Percentiles rank a stretch among this genome's conserved stretches.
Evolutionary conservation across 2,113 vertebrate species (phyloP).

Genomic region (rat (Rattus norvegicus)): DNA sequence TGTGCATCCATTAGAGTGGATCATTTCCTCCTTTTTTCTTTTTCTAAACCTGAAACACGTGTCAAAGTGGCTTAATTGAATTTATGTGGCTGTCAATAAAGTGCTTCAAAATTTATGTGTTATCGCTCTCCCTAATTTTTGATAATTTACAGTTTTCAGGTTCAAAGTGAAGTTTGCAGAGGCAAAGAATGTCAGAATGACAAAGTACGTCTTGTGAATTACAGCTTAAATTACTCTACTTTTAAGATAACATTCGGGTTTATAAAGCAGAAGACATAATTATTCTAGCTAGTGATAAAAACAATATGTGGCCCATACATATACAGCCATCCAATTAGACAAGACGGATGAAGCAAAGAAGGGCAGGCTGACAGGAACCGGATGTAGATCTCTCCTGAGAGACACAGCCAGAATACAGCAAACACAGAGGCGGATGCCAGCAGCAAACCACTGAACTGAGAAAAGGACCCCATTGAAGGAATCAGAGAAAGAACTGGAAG

Average conservation of each 20-base stretch:
- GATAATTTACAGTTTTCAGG: constrained; percentile 22
- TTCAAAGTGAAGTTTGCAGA: constrained; percentile 41
- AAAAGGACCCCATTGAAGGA: too few species aligned
- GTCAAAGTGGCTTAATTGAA: constrained; percentile 1
- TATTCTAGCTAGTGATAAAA: not conserved
- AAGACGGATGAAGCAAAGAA: too few species aligned
- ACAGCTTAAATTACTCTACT: not conserved
- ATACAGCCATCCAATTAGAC: too few species aligned
- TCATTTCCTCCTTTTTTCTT: not conserved
- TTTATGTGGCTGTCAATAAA: not conserved
- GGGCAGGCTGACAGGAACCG: too few species aligned
- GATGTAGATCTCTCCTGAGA: too few species aligned
- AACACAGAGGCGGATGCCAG: too few species aligned
- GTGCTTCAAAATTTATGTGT: constrained; percentile 38
- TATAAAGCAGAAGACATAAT: not conserved
- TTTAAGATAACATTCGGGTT: not conserved
- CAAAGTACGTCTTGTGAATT: not conserved
- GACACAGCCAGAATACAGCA: too few species aligned
- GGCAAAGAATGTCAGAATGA: not conserved
- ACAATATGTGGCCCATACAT: too few species aligned
- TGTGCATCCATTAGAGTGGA: not conserved
- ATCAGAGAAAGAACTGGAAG: too few species aligned
- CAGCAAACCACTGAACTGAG: too few species aligned
- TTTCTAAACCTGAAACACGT: constrained; percentile 15
- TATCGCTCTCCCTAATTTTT: not conserved